phyloP scores from a whole-genome alignment of 2,113 vertebrate species.

The Callionymus lyra region DNA sequence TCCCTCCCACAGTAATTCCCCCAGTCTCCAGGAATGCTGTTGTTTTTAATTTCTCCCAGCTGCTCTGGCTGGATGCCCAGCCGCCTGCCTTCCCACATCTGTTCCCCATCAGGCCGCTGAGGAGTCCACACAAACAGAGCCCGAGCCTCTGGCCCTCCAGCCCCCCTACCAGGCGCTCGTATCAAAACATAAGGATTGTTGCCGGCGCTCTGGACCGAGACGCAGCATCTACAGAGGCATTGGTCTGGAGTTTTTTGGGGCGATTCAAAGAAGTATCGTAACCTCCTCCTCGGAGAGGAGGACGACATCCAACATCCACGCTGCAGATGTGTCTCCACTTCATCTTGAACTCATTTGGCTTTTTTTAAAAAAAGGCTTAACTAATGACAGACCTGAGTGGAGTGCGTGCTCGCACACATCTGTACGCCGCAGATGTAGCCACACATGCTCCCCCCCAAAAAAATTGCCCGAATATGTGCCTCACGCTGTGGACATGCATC shows the following conservation, averaged over 20 bases:
- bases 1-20: constrained; percentile 66
- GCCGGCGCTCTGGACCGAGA: constrained; percentile 25
- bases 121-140: constrained; percentile 74
- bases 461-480: constrained; percentile 14
- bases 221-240: constrained; percentile 10
- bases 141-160: constrained; percentile 52
- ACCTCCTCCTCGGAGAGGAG: too few relatives aligned
- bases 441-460: constrained; percentile 15
- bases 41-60: constrained; percentile 84
- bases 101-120: constrained; percentile 73
- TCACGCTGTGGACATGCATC: constrained; percentile 14
- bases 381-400: constrained; percentile 48
- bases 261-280: too few relatives aligned
- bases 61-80: constrained; percentile 71
- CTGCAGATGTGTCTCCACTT: constrained; percentile 45
- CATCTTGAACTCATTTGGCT: constrained; percentile 64
- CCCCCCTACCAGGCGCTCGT: constrained; percentile 38
- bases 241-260: too few relatives aligned
- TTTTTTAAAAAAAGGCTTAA: constrained; percentile 48
- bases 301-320: background rate
- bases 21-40: constrained; percentile 69
- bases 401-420: constrained; percentile 3
- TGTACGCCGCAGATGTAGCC: constrained; percentile 11
- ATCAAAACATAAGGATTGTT: constrained; percentile 50
- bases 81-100: constrained; percentile 83